Percentiles rank a stretch among this genome's conserved stretches.
phyloP scores from a whole-genome alignment of 2,113 vertebrate genomes.

The Hylia prasina region DNA sequence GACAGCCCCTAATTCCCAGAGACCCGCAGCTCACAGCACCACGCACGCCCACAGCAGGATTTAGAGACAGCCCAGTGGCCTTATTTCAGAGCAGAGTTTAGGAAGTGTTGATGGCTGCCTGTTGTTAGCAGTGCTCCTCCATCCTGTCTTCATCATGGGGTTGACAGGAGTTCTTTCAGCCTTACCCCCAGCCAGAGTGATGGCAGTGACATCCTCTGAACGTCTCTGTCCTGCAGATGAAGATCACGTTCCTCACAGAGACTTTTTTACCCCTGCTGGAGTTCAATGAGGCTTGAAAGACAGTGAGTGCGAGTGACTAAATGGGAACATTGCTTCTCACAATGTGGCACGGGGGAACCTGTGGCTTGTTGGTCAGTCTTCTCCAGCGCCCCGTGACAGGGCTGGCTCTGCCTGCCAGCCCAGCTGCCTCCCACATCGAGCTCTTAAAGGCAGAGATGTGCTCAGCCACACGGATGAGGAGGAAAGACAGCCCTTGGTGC shows the following conservation, averaged over 20 bases:
- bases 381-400: rapidly evolving
- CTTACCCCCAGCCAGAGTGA: not conserved
- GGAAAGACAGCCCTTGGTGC: not conserved
- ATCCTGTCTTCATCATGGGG: not conserved
- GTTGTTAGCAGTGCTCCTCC: not conserved
- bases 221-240: not conserved
- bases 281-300: constrained; percentile 36
- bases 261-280: not conserved
- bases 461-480: not conserved
- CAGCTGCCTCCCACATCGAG: not conserved
- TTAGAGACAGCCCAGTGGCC: not conserved
- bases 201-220: not conserved
- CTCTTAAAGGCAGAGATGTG: not conserved
- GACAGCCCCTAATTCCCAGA: not conserved
- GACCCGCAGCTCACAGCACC: not conserved
- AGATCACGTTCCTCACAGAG: rapidly evolving
- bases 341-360: not conserved
- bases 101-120: not conserved
- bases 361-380: not conserved
- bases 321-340: not conserved
- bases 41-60: not conserved
- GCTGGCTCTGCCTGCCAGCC: not conserved
- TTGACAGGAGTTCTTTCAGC: not conserved
- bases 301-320: not conserved
- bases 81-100: not conserved